Evolutionary conservation across 2,888 invertebrate genomes (phyloP).

Genomic region (Harpagoxenus sublaevis): DNA sequence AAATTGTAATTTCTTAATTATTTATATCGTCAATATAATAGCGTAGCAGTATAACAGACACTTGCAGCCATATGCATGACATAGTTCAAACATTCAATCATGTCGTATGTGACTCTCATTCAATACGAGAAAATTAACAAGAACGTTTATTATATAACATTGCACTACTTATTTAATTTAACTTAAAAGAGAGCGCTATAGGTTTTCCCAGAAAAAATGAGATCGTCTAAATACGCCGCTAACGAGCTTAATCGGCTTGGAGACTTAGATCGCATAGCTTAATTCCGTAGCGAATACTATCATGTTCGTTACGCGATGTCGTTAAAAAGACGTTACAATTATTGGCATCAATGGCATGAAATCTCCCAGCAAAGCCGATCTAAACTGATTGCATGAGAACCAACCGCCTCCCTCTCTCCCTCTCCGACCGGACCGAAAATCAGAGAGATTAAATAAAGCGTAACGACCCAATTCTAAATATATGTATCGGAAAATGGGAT

Average conservation of each 20-base stretch:
- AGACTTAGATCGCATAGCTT: constrained; percentile 10
- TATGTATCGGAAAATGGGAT: constrained; percentile 68
- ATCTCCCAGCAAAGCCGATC: not conserved
- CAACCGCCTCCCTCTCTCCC: not conserved
- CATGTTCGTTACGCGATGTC: constrained; percentile 35
- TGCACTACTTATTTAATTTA: not conserved
- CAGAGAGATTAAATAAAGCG: constrained; percentile 65
- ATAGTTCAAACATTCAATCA: not conserved
- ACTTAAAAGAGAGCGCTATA: not conserved
- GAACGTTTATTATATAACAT: not conserved
- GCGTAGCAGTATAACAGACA: too few species aligned
- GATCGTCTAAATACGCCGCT: constrained; percentile 5
- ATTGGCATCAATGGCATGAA: constrained; percentile 25
- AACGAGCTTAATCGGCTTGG: constrained; percentile 46
- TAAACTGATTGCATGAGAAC: constrained; percentile 48
- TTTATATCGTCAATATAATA: not conserved
- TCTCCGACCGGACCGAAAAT: constrained; percentile 9
- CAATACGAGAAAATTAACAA: not conserved
- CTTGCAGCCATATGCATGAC: not conserved
- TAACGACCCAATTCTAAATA: constrained; percentile 66
- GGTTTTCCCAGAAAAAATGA: constrained; percentile 1
- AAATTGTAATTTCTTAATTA: not conserved
- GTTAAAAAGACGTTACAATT: constrained; percentile 54
- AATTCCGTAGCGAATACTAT: constrained; percentile 26
- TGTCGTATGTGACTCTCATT: not conserved